Percentiles rank a stretch among this genome's conserved stretches.
These are phyloP conservation scores for Perognathus longimembris DNA, from an alignment of 2,113 vertebrate species.

Conservation along the genomic window DNA sequence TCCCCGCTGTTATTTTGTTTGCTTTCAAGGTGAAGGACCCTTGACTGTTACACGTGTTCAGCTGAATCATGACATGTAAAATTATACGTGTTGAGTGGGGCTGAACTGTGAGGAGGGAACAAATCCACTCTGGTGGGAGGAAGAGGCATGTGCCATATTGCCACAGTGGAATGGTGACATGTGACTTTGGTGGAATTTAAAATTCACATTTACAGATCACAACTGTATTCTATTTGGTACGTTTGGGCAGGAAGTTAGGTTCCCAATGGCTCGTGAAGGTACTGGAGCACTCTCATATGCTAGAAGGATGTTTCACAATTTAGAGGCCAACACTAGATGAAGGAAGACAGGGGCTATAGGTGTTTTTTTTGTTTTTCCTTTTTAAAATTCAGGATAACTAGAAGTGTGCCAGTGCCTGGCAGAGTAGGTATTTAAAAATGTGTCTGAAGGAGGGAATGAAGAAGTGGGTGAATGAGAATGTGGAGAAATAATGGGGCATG, in stretches of 20 bases:
- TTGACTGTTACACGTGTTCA: not conserved
- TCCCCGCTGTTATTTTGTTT: slow-evolving; percentile 20
- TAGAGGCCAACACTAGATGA: slow-evolving; percentile 8
- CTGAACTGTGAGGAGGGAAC: not conserved
- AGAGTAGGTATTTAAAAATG: not conserved
- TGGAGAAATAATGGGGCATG: not conserved
- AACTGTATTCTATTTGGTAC: not conserved
- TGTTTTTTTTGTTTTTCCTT: not conserved
- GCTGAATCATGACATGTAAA: not conserved
- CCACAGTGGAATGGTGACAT: not conserved
- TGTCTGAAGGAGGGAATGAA: not conserved
- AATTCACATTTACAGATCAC: slow-evolving; percentile 26
- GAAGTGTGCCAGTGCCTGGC: not conserved
- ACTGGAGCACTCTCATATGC: not conserved
- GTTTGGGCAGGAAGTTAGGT: not conserved
- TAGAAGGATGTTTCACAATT: slow-evolving; percentile 35
- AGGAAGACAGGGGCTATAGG: slow-evolving; percentile 9
- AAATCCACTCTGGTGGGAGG: not conserved
- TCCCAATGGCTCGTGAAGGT: not conserved
- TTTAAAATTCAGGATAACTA: not conserved
- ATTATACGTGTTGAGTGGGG: not conserved
- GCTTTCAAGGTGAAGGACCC: slow-evolving; percentile 36
- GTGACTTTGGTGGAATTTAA: not conserved
- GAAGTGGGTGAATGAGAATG: not conserved
- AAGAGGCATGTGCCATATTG: not conserved